Percentiles rank a stretch among this genome's conserved stretches.
Evolutionary conservation across 2,113 vertebrate species (phyloP).

Genomic region (Anas platyrhynchos): DNA sequence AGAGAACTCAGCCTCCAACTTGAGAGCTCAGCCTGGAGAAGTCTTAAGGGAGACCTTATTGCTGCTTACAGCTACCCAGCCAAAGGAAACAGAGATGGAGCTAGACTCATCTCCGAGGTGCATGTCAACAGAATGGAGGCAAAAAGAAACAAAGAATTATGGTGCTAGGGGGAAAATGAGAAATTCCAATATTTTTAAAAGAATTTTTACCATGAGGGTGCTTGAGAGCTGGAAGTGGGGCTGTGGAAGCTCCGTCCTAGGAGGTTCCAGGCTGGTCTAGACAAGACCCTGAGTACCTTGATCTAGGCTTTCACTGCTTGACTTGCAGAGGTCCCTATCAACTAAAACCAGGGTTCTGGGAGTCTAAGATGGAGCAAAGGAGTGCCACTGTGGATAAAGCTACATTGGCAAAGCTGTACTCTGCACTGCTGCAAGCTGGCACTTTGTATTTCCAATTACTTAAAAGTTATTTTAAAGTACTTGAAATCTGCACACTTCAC

Average conservation of each 20-base stretch:
- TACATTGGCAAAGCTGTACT: neutral
- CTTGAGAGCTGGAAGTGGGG: neutral
- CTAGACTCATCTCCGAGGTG: neutral
- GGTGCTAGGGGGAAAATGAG: neutral
- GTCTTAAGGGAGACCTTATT: neutral
- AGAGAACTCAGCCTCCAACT: neutral
- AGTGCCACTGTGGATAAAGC: neutral
- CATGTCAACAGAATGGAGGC: neutral
- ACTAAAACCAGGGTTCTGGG: neutral
- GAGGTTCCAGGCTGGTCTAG: neutral
- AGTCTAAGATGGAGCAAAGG: neutral
- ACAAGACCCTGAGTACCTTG: neutral
- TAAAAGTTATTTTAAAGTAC: neutral
- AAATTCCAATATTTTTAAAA: neutral
- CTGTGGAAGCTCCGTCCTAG: neutral
- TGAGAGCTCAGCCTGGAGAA: rapidly evolving
- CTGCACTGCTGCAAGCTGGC: neutral
- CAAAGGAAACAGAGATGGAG: neutral
- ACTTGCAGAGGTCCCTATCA: neutral
- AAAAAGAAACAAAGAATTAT: neutral
- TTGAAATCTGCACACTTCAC: neutral
- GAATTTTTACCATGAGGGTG: neutral
- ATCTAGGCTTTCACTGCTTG: neutral
- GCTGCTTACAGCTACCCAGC: neutral
- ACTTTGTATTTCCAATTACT: neutral